A percentile compares a stretch with the other conserved stretches of the same genome.
These are phyloP conservation scores for Sinosuthora webbiana DNA, from an alignment of 2,113 vertebrate genomes.

Conservation along the genomic window DNA sequence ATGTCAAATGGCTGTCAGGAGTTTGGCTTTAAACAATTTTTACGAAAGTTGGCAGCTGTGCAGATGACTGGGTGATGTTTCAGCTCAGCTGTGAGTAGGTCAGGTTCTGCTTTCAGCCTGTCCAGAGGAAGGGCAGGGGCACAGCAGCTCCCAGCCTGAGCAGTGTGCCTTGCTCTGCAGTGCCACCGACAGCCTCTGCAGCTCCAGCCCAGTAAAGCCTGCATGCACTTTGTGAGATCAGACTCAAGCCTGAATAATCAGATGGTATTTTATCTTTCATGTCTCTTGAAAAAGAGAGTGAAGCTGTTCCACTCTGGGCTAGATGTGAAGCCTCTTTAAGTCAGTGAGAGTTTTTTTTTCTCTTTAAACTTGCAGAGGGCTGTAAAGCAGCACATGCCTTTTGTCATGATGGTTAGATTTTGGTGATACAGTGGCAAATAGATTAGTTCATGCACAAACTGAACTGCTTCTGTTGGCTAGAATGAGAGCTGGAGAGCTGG, in stretches of 20 bases:
- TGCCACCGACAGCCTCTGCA: background rate
- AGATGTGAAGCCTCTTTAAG: constrained; percentile 30
- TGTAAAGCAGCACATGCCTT: background rate
- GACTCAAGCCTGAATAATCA: background rate
- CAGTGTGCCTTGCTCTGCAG: background rate
- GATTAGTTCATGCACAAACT: background rate
- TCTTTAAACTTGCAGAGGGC: background rate
- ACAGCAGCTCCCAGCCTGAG: background rate
- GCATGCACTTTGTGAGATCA: background rate
- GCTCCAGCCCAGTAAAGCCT: background rate
- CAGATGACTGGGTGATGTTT: background rate
- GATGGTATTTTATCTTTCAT: background rate
- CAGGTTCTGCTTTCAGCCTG: background rate
- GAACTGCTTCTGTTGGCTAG: background rate
- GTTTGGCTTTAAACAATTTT: background rate
- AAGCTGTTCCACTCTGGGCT: background rate
- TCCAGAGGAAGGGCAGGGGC: background rate
- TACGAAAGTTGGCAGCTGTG: background rate
- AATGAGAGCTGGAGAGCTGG: background rate
- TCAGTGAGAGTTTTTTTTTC: background rate
- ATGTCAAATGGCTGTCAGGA: background rate
- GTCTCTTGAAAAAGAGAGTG: background rate
- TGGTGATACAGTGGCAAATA: background rate
- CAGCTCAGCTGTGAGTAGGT: background rate
- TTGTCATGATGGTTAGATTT: background rate